Percentiles rank a stretch among this genome's conserved stretches.
phyloP scores from a whole-genome alignment of 2,113 vertebrate species.

The Strix aluco region DNA sequence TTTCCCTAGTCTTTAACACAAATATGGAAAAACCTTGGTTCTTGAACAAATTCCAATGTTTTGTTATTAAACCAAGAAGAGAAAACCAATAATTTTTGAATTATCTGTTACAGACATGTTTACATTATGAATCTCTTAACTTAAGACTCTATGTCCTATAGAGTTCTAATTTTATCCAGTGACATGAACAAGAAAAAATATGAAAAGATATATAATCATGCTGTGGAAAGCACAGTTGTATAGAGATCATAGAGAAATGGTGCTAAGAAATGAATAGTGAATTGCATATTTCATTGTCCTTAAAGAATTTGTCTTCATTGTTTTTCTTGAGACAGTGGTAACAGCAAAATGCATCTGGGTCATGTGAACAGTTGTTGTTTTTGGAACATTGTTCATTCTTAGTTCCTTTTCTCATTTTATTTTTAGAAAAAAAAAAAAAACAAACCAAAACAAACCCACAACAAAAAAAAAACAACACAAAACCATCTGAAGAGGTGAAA shows the following conservation, averaged over 20 bases:
- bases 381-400: background rate
- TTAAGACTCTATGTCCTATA: background rate
- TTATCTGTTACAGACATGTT: constrained; percentile 18
- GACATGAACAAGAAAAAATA: background rate
- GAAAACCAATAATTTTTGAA: constrained; percentile 39
- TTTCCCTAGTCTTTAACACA: background rate
- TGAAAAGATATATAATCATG: background rate
- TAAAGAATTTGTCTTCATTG: background rate
- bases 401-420: background rate
- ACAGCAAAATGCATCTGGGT: background rate
- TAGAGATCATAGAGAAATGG: background rate
- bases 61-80: constrained; percentile 4
- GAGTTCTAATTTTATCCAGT: constrained; percentile 8
- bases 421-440: background rate
- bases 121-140: constrained; percentile 1
- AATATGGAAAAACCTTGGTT: background rate
- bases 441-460: background rate
- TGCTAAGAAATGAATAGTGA: background rate
- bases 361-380: background rate
- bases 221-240: background rate
- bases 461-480: background rate
- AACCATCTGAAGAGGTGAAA: constrained; percentile 19
- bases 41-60: background rate
- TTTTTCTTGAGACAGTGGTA: background rate
- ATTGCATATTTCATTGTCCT: background rate